Conservation (phyloP, 2,113 vertebrate species). For the Rhea pennata region DNA sequence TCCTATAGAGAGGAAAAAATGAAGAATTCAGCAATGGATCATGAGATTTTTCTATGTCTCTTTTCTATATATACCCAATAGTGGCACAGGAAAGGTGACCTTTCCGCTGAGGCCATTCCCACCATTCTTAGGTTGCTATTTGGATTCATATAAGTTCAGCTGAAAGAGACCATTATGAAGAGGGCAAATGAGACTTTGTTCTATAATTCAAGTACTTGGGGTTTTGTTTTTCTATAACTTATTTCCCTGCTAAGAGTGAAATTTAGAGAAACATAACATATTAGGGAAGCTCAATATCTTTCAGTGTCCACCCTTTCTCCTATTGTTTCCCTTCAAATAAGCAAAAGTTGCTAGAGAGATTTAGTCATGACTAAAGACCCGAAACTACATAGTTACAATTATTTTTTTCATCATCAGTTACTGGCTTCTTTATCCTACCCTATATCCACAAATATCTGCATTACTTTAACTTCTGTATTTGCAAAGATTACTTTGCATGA, state of each 20-base stretch:
- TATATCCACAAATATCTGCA: background rate
- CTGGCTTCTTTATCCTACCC: background rate
- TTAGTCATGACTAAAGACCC: background rate
- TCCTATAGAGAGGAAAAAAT: background rate
- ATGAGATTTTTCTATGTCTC: background rate
- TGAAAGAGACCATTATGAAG: background rate
- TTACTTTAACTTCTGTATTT: background rate
- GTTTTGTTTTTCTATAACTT: background rate
- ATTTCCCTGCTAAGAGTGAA: background rate
- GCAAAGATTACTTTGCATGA: background rate
- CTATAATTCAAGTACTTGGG: background rate
- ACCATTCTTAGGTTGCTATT: background rate
- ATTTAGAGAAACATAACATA: accelerated
- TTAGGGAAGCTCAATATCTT: background rate
- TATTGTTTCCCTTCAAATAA: background rate
- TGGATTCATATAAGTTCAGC: background rate
- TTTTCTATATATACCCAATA: background rate
- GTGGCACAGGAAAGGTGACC: background rate
- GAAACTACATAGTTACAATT: background rate
- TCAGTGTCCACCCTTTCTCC: background rate
- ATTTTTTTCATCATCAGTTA: background rate
- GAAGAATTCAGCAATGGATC: background rate
- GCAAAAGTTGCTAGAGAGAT: background rate
- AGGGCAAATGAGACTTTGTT: background rate
- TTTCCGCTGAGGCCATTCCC: background rate